Evolutionary conservation across 2,797 vertebrate species (phyloP).

Genomic region (Amniataba percoides): DNA sequence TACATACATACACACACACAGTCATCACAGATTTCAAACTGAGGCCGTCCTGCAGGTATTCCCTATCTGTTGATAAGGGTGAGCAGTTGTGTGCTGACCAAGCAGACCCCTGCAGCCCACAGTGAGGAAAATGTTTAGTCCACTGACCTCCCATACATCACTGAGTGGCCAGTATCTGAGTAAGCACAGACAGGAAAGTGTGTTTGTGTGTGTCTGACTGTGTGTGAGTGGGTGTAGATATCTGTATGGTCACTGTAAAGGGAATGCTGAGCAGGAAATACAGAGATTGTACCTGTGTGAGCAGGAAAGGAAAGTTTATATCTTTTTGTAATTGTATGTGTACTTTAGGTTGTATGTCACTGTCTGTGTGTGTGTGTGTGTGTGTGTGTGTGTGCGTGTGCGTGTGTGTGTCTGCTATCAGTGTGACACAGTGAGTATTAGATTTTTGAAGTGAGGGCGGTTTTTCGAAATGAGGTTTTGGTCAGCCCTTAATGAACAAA

Average conservation of each 20-base stretch:
- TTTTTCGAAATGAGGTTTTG: neutral
- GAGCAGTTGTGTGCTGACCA: slow-evolving; percentile 62
- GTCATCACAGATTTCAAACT: slow-evolving; percentile 22
- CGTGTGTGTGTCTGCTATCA: neutral
- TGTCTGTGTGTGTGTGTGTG: neutral
- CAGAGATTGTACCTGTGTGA: slow-evolving; percentile 18
- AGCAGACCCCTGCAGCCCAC: slow-evolving; percentile 53
- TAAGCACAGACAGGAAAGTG: slow-evolving; percentile 27
- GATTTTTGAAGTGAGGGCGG: neutral
- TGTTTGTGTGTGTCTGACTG: neutral
- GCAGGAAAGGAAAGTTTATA: neutral
- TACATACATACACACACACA: slow-evolving; percentile 4
- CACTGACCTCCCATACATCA: slow-evolving; percentile 59
- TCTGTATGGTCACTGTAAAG: slow-evolving; percentile 28
- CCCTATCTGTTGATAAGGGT: slow-evolving; percentile 58
- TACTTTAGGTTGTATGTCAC: neutral
- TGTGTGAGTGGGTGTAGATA: slow-evolving; percentile 26
- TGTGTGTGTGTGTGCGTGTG: neutral
- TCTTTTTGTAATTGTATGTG: slow-evolving; percentile 1
- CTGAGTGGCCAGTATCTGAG: slow-evolving; percentile 44
- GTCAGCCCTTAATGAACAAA: neutral
- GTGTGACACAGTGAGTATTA: neutral
- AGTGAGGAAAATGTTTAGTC: slow-evolving; percentile 48
- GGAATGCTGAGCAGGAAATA: slow-evolving; percentile 27
- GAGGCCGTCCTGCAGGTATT: slow-evolving; percentile 58